Evolutionary conservation across 2,113 vertebrate genomes (phyloP).

Genomic region (Ochotona curzoniae): DNA sequence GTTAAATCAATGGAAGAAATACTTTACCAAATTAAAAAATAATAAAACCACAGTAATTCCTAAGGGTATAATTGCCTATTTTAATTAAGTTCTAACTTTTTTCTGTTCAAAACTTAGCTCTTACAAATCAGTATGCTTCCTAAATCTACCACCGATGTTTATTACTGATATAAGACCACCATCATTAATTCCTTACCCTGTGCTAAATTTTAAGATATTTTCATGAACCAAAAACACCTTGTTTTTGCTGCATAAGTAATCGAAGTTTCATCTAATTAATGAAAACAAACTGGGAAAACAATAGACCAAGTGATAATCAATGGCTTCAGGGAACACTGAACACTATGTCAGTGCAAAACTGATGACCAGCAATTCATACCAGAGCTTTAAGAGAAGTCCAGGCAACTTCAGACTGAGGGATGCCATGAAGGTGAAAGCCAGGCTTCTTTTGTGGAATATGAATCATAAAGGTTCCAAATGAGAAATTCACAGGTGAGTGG

Average conservation of each 20-base stretch:
- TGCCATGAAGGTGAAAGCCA: not conserved
- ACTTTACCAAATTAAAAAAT: not conserved
- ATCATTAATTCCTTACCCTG: not conserved
- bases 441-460: not conserved
- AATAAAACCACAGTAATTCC: not conserved
- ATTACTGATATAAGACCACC: not conserved
- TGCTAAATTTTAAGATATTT: not conserved
- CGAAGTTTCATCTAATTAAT: not conserved
- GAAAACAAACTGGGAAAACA: constrained; percentile 25
- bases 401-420: not conserved
- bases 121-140: not conserved
- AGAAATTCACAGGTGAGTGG: not conserved
- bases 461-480: not conserved
- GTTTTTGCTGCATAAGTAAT: constrained; percentile 10
- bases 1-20: constrained; percentile 1
- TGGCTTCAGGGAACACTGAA: not conserved
- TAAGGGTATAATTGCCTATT: not conserved
- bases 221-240: not conserved
- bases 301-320: not conserved
- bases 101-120: constrained; percentile 48
- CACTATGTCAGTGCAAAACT: not conserved
- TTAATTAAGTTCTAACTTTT: not conserved
- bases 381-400: not conserved
- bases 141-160: not conserved
- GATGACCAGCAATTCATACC: not conserved